These are phyloP conservation scores for Buphagus erythrorhynchus DNA, from an alignment of 2,797 vertebrate species.

Conservation along the genomic window DNA sequence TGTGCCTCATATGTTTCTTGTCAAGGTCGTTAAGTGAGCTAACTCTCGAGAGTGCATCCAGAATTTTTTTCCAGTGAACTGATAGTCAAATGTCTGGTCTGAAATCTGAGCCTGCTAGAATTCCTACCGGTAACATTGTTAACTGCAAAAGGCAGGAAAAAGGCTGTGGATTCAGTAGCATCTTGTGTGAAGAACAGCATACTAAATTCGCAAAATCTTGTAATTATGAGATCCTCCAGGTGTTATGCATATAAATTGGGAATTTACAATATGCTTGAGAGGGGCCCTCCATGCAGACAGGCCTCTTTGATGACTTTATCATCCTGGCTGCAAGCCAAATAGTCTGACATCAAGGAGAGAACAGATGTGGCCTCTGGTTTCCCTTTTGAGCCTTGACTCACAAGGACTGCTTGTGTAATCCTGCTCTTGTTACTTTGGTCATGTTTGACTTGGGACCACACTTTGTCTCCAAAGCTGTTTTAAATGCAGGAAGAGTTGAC, in stretches of 20 bases:
- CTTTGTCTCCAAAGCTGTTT: background rate
- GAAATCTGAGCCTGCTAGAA: background rate
- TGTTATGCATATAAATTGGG: background rate
- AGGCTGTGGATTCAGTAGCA: fast-evolving
- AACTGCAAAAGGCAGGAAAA: background rate
- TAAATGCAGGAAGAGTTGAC: background rate
- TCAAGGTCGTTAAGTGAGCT: background rate
- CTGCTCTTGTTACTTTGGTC: background rate
- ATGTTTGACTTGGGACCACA: background rate
- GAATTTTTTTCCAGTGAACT: background rate
- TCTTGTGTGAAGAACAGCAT: background rate
- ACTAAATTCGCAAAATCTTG: background rate
- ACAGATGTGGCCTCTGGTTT: background rate
- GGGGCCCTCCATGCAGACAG: background rate
- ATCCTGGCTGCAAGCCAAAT: background rate
- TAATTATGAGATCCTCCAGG: background rate
- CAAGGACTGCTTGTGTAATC: background rate
- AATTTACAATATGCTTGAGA: background rate
- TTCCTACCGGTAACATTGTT: background rate
- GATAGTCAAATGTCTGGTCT: background rate
- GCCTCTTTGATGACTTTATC: background rate
- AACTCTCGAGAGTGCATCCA: background rate
- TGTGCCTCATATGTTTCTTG: background rate
- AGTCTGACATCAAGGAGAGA: background rate
- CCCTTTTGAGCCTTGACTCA: background rate